Evolutionary conservation across 2,888 invertebrate species (phyloP).

Genomic region (Parnassius mnemosyne): DNA sequence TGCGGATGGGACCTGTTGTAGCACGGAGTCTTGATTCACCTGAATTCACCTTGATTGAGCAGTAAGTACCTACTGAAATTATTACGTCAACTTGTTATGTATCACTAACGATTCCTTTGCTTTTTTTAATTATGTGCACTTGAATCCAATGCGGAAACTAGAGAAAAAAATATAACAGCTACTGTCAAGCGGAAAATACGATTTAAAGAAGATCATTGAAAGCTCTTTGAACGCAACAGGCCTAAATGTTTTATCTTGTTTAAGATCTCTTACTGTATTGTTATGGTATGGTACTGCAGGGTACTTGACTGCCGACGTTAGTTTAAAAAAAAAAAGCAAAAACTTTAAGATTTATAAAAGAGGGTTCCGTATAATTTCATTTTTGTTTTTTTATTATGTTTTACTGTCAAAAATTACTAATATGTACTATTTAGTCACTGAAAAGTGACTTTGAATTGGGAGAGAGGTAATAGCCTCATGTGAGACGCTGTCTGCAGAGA

Average conservation of each 20-base stretch:
- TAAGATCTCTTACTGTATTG: constrained; percentile 26
- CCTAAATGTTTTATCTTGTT: constrained; percentile 29
- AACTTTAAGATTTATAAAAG: neutral
- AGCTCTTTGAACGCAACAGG: constrained; percentile 6
- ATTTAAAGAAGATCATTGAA: constrained; percentile 16
- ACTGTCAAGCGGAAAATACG: constrained; percentile 20
- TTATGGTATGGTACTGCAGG: constrained; percentile 28
- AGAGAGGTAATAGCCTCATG: too few relatives aligned
- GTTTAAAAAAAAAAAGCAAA: constrained; percentile 18
- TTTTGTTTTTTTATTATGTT: neutral
- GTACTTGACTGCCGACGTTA: constrained; percentile 37
- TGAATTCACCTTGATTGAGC: too few relatives aligned
- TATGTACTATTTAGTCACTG: too few relatives aligned
- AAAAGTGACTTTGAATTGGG: too few relatives aligned
- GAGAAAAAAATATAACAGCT: constrained; percentile 10
- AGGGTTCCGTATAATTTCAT: constrained; percentile 33
- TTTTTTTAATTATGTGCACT: neutral
- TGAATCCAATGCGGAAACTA: constrained; percentile 11
- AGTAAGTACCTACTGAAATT: too few relatives aligned
- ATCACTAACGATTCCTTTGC: neutral
- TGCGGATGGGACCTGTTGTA: too few relatives aligned
- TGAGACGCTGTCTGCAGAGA: too few relatives aligned
- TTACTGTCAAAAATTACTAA: too few relatives aligned
- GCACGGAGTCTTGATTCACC: too few relatives aligned
- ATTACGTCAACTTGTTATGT: too few relatives aligned